These are phyloP conservation scores for Myotis brandtii DNA, from an alignment of 2,113 vertebrate species.

Conservation along the genomic window DNA sequence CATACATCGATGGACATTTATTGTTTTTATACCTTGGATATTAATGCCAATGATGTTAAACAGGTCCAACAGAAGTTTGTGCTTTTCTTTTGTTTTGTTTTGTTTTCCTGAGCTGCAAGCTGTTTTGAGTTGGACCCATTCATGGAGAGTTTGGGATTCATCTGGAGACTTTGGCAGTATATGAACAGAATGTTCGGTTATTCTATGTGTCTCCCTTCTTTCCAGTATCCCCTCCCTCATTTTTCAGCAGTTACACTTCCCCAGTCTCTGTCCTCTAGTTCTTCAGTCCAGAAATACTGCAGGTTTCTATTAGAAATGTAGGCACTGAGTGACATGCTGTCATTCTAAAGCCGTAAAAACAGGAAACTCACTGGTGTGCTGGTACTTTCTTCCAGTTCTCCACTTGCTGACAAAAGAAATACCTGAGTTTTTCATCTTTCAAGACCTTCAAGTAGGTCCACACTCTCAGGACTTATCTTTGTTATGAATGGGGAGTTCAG, in stretches of 20 bases:
- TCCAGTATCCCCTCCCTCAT: not conserved
- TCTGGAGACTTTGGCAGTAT: not conserved
- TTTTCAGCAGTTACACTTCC: not conserved
- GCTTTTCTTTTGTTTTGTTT: not conserved
- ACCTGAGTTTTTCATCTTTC: not conserved
- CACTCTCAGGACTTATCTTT: not conserved
- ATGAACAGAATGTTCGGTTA: not conserved
- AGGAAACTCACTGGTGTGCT: accelerated
- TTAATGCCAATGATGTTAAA: not conserved
- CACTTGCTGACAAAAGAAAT: not conserved
- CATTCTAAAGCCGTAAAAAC: not conserved
- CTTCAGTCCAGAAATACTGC: not conserved
- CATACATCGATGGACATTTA: not conserved
- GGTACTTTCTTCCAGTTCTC: not conserved
- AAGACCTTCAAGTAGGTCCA: not conserved
- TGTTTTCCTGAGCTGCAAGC: not conserved
- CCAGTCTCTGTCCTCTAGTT: not conserved
- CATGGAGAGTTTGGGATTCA: not conserved
- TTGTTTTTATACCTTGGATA: not conserved
- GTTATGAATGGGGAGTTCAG: not conserved
- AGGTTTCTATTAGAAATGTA: not conserved
- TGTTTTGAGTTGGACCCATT: not conserved
- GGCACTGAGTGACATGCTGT: accelerated
- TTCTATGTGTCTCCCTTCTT: not conserved
- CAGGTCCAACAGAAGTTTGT: not conserved